Conservation (phyloP, 2,113 vertebrate genomes). For the Myanophis thanlyinensis region DNA sequence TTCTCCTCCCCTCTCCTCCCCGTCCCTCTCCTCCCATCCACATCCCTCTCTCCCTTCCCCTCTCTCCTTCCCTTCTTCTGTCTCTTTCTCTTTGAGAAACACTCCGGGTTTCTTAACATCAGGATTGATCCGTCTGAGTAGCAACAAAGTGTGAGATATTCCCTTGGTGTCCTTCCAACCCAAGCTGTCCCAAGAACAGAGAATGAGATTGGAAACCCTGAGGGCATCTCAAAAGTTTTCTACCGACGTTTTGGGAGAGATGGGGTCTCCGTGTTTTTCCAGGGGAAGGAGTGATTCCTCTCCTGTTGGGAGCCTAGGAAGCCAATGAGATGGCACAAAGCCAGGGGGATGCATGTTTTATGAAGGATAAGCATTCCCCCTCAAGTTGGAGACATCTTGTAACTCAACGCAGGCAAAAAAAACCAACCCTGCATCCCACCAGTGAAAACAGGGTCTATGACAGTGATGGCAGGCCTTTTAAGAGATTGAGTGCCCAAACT, state of each 20-base stretch:
- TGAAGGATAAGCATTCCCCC: neutral
- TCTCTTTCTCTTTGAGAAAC: no score
- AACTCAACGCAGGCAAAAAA: neutral
- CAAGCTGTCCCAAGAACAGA: neutral
- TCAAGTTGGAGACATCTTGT: neutral
- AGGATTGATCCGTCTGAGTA: neutral
- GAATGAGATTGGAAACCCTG: neutral
- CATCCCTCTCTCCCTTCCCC: no score
- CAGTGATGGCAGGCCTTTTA: no score
- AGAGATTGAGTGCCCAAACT: no score
- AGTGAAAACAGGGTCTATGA: neutral
- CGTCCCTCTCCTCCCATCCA: no score
- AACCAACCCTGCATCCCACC: neutral
- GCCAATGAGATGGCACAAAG: neutral
- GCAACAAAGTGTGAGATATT: neutral
- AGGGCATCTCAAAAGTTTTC: neutral
- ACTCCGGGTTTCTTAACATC: no score
- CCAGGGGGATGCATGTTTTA: neutral
- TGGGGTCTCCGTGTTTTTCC: neutral
- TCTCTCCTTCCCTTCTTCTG: no score
- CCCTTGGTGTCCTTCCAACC: neutral
- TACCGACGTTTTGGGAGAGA: neutral
- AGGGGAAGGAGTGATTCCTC: neutral
- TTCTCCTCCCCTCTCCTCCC: no score
- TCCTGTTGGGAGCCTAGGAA: neutral